A percentile compares a stretch with the other conserved stretches of the same genome.
Evolutionary conservation across 2,888 invertebrate species (phyloP).

Genomic region (Spodoptera exigua): DNA sequence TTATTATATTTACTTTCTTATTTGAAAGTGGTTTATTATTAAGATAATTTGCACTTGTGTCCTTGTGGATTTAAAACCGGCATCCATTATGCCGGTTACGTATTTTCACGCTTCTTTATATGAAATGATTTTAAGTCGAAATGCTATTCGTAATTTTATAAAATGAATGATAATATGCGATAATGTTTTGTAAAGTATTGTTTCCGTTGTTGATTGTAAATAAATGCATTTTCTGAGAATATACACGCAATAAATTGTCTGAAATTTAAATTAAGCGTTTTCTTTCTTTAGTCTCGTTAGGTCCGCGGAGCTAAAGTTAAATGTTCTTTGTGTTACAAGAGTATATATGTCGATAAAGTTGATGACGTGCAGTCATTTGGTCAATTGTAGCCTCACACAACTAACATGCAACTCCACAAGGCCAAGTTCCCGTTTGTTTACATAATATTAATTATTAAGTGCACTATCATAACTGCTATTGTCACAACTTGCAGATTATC

Average conservation of each 20-base stretch:
- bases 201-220: slow-evolving; percentile 88
- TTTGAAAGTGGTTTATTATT: slow-evolving; percentile 85
- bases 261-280: slow-evolving; percentile 82
- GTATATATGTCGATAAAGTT: slow-evolving; percentile 82
- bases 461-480: slow-evolving; percentile 88
- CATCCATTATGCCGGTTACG: slow-evolving; percentile 77
- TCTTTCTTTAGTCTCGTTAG: slow-evolving; percentile 76
- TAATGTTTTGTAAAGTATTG: slow-evolving; percentile 84
- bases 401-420: slow-evolving; percentile 89
- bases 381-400: slow-evolving; percentile 86
- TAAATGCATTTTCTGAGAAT: slow-evolving; percentile 88
- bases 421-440: slow-evolving; percentile 88
- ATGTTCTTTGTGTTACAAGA: slow-evolving; percentile 54
- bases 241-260: slow-evolving; percentile 88
- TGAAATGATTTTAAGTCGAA: slow-evolving; percentile 77
- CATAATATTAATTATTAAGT: slow-evolving; percentile 84
- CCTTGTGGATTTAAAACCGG: slow-evolving; percentile 86
- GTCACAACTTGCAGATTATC: slow-evolving; percentile 87
- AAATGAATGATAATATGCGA: slow-evolving; percentile 73
- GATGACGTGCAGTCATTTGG: slow-evolving; percentile 87
- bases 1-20: slow-evolving; percentile 85
- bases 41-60: slow-evolving; percentile 88
- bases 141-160: slow-evolving; percentile 81
- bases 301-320: slow-evolving; percentile 68
- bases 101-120: slow-evolving; percentile 85